phyloP scores from a whole-genome alignment of 2,113 vertebrate genomes.

The Dinomys branickii region DNA sequence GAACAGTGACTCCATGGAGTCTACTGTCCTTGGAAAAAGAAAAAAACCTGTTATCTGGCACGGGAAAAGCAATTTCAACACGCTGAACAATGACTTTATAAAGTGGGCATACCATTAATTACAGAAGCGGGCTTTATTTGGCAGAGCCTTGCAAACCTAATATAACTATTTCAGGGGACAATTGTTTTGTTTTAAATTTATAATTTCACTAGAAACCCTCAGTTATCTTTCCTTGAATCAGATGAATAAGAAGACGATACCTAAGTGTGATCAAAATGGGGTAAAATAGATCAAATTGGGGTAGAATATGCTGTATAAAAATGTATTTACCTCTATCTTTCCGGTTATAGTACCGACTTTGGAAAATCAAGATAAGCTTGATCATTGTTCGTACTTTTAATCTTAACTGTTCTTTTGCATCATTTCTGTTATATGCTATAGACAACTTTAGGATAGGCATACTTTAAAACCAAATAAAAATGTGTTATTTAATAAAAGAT shows the following conservation, averaged over 20 bases:
- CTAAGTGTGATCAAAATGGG: too few species aligned
- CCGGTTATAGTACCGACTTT: background rate
- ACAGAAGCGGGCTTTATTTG: background rate
- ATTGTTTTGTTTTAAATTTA: background rate
- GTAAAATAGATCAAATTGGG: background rate
- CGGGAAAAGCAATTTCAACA: slow-evolving; percentile 43
- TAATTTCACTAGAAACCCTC: background rate
- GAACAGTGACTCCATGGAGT: background rate
- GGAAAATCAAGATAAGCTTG: background rate
- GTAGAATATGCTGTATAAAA: background rate
- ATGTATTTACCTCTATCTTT: background rate
- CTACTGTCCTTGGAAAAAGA: background rate
- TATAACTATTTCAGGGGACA: background rate
- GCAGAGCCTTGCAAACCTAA: background rate
- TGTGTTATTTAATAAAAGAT: background rate
- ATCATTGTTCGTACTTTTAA: background rate
- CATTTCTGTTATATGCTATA: background rate
- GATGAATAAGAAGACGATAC: background rate
- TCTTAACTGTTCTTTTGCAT: background rate
- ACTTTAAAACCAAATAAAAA: background rate
- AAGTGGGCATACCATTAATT: background rate
- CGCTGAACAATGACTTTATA: slow-evolving; percentile 39
- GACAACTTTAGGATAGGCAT: background rate
- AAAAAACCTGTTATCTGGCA: background rate
- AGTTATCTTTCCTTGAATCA: background rate